Evolutionary conservation across 2,113 vertebrate genomes (phyloP).

Genomic region (Egretta garzetta): DNA sequence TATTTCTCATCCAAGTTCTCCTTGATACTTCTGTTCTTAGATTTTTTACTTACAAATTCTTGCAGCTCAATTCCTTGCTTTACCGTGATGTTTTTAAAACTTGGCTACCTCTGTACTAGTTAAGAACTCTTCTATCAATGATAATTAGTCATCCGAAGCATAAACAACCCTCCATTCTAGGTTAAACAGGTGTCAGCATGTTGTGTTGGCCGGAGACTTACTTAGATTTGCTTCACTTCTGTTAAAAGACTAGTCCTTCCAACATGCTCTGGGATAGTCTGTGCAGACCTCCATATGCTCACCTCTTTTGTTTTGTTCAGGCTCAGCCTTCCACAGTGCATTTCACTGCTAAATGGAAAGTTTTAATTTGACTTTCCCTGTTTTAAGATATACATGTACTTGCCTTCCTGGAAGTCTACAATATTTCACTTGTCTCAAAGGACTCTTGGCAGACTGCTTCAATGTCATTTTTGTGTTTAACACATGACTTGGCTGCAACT

Average conservation of each 20-base stretch:
- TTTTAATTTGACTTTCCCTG: conserved; percentile 51
- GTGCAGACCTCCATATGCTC: background rate
- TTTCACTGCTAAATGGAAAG: conserved; percentile 43
- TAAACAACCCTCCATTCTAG: background rate
- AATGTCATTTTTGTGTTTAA: conserved; percentile 50
- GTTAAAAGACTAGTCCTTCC: background rate
- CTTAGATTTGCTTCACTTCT: background rate
- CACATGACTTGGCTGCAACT: conserved; percentile 15
- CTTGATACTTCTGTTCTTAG: background rate
- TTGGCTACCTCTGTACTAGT: background rate
- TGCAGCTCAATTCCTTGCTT: background rate
- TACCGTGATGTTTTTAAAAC: conserved; percentile 49
- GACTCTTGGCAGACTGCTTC: conserved; percentile 9
- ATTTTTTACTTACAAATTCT: background rate
- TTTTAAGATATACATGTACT: conserved; percentile 43
- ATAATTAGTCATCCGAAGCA: background rate
- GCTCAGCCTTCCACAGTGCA: background rate
- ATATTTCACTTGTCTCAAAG: conserved; percentile 53
- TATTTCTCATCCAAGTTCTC: background rate
- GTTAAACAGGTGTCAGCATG: conserved; percentile 20
- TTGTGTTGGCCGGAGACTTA: background rate
- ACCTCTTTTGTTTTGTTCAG: background rate
- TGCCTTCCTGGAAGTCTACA: conserved; percentile 53
- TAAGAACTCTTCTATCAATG: background rate
- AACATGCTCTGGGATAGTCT: background rate